Base-by-base conservation (phyloP, 2,113 vertebrate species). In the Corythornis madagascariensis region DNA sequence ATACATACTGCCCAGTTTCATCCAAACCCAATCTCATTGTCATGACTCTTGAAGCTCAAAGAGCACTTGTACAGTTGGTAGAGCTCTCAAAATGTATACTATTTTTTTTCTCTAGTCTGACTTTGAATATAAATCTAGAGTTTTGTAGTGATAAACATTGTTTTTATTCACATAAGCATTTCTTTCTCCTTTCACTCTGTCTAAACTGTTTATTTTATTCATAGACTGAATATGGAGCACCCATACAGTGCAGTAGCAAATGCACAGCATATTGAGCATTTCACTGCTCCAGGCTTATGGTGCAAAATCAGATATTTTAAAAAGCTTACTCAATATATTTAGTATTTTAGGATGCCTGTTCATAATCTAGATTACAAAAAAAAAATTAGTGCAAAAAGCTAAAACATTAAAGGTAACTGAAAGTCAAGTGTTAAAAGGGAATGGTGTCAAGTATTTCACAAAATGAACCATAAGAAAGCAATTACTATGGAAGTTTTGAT, bases 171-270 rank as follows among this genome's bases (percentile, higher is more conserved):
- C 26, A 79, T 42, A 85, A 65, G 53, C 50, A 89, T 78, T 88
- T 82, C 7, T 69, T 90, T 89, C 48, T 89, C 70, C 35, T 65
- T 94, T 61, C 45, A 72, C 28, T 43, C 47, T 88, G 59, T 75
- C 84, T 78, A 75, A 95, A 84, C 48, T 89, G 47, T 79, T 95
- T 89, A 57, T 50, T 71, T 78, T 86, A 82, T 42, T 57, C 72
- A 82, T 50, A 79, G 17, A 73, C 21, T 61, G 24, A 0, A 8
- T n/a, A n/a, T n/a, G 16, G 15, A 93, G n/a, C 33, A 75, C 48
- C 53, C 66, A 60, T 42, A 63, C 24, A 64, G 43, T 11, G 11
- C 43, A 75, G 35, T 43, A 82, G 35, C 45, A 89, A 89, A 82
- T 8, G 18, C 75, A 76, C 7, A 87, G 19, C 21, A 7, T 33